Conservation (phyloP, 2,113 vertebrate species). For the Tonatia bakeri region DNA sequence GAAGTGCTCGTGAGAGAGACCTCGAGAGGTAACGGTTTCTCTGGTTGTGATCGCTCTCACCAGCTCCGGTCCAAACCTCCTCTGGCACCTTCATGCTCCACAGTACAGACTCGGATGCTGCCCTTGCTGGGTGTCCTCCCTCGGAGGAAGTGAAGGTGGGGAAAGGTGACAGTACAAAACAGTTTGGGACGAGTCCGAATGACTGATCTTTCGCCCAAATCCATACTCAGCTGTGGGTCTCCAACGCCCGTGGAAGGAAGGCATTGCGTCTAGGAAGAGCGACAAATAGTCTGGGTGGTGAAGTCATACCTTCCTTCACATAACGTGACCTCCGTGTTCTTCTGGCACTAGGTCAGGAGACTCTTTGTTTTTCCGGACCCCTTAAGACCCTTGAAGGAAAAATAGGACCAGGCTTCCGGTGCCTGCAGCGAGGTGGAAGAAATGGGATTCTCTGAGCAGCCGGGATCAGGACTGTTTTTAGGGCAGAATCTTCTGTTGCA, state of each 20-base stretch:
- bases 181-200: background rate
- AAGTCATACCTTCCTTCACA: background rate
- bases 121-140: background rate
- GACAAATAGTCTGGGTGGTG: background rate
- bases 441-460: background rate
- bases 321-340: background rate
- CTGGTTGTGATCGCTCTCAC: background rate
- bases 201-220: background rate
- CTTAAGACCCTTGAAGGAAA: background rate
- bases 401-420: background rate
- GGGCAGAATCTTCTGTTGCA: background rate
- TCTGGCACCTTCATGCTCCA: background rate
- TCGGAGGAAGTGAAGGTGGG: background rate
- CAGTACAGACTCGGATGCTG: background rate
- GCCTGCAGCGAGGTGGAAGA: rapidly evolving
- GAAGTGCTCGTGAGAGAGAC: background rate
- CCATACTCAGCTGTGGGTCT: background rate
- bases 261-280: background rate
- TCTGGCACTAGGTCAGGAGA: background rate
- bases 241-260: background rate
- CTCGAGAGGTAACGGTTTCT: background rate
- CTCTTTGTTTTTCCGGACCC: background rate
- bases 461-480: background rate
- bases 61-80: background rate
- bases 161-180: background rate